phyloP scores from a whole-genome alignment of 2,113 vertebrate species.

The Pantherophis guttatus region DNA sequence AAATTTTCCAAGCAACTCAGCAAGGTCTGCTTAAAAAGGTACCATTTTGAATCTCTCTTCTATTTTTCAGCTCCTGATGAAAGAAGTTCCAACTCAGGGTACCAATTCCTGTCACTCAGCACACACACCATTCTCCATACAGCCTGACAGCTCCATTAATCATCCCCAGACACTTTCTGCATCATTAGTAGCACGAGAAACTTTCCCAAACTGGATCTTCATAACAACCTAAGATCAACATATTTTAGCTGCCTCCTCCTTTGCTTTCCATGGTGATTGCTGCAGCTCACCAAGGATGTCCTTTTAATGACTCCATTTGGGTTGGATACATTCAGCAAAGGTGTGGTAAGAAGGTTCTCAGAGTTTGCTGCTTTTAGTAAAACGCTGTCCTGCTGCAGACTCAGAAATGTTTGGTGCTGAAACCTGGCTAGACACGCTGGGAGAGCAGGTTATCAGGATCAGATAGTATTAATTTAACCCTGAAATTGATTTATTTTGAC shows the following conservation, averaged over 20 bases:
- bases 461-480: neutral
- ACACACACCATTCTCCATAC: neutral
- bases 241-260: neutral
- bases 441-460: neutral
- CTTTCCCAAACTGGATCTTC: neutral
- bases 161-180: constrained; percentile 9
- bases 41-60: neutral
- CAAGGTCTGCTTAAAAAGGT: neutral
- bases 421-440: neutral
- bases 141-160: constrained; percentile 25
- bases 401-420: neutral
- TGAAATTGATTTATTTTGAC: neutral
- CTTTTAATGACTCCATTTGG: neutral
- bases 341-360: neutral
- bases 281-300: neutral
- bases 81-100: neutral
- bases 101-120: constrained; percentile 10
- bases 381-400: neutral
- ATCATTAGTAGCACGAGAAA: neutral
- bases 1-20: neutral
- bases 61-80: neutral
- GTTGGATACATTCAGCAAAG: neutral
- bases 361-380: neutral
- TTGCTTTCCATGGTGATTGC: neutral
- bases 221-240: neutral